phyloP scores from a whole-genome alignment of 2,888 invertebrate genomes.

The Lepeophtheirus nordmannii region DNA sequence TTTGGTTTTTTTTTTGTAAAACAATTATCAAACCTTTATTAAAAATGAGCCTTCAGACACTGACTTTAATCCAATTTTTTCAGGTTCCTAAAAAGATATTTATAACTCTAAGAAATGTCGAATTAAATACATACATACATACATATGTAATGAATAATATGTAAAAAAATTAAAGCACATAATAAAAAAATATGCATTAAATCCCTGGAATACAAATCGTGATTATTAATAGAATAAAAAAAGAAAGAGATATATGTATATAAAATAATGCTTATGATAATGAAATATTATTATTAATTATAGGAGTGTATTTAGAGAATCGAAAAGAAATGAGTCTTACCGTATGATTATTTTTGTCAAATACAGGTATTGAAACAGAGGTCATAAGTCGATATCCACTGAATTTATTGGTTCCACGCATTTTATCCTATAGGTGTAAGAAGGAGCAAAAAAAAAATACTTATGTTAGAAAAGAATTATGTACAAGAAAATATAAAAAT shows the following conservation, averaged over 20 bases:
- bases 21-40: slow-evolving; percentile 16
- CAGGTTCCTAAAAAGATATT: slow-evolving; percentile 15
- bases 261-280: not conserved
- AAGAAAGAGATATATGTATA: not conserved
- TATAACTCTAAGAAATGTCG: too few relatives aligned
- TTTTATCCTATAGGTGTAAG: not conserved
- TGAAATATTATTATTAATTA: not conserved
- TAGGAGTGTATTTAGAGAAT: not conserved
- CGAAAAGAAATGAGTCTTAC: slow-evolving; percentile 31
- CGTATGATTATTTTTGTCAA: slow-evolving; percentile 77
- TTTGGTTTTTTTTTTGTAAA: not conserved
- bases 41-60: slow-evolving; percentile 14
- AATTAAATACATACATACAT: too few relatives aligned
- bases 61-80: slow-evolving; percentile 9
- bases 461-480: too few relatives aligned
- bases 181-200: not conserved
- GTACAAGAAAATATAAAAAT: too few relatives aligned
- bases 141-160: not conserved
- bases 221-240: not conserved
- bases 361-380: slow-evolving; percentile 82
- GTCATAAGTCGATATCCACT: slow-evolving; percentile 62
- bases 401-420: slow-evolving; percentile 12
- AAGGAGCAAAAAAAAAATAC: too few relatives aligned
- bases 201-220: not conserved
- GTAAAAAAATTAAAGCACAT: not conserved